phyloP scores from a whole-genome alignment of 2,797 vertebrate species.

The Poeciliopsis infans region DNA sequence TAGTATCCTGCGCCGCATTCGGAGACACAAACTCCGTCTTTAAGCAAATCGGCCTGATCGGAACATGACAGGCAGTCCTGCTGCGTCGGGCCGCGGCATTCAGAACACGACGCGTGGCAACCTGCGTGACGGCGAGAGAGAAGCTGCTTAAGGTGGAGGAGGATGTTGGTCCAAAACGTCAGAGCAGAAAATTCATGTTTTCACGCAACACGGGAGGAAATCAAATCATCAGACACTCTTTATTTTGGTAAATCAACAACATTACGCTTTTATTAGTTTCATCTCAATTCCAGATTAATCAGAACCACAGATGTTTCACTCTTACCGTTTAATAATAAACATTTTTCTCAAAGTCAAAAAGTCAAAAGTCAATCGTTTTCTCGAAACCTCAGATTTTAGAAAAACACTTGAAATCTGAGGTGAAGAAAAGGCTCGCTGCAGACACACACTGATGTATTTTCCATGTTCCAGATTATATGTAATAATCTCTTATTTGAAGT shows the following conservation, averaged over 20 bases:
- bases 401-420: not conserved
- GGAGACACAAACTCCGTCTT: constrained; percentile 80
- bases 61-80: constrained; percentile 85
- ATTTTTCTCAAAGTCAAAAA: no score
- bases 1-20: constrained; percentile 85
- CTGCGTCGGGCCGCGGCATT: constrained; percentile 81
- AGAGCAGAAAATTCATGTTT: not conserved
- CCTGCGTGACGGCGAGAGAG: constrained; percentile 71
- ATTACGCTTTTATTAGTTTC: no score
- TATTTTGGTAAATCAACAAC: no score
- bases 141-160: not conserved
- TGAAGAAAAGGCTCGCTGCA: not conserved
- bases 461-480: not conserved
- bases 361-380: no score
- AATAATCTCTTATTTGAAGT: not conserved
- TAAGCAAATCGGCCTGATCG: constrained; percentile 76
- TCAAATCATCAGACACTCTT: not conserved
- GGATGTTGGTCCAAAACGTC: not conserved
- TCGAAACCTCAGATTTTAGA: no score
- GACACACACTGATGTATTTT: not conserved
- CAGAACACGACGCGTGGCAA: constrained; percentile 87
- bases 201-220: not conserved
- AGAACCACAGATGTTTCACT: not conserved
- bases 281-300: not conserved
- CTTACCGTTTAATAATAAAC: no score